Evolutionary conservation across 2,113 vertebrate species (phyloP), one percentile per base, ranked within the genome.

Genomic region (Leucoraja erinaceus): DNA sequence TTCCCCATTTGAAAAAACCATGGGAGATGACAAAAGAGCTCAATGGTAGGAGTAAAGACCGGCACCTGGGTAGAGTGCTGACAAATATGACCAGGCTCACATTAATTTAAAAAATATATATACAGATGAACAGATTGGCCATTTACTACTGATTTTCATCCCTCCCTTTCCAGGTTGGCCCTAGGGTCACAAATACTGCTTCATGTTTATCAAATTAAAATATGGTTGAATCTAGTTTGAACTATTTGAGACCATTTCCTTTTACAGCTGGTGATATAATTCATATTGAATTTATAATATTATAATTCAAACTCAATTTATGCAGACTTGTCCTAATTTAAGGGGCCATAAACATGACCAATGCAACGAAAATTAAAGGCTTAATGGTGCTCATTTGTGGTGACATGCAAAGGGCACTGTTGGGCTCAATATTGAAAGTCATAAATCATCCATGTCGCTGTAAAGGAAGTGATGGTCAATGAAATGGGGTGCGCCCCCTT

Each of bases 221-320:
- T 59, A 86, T 86, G 61, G 28, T 86, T 86, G 11, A 61, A 86
- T 86, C 25, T 86, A 11, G 81, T 86, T 59, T 86, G 81, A 86
- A 61, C 54, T 59, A 56, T n/a, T 61, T 25, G 12, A n/a, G 81
- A 61, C 56, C 28, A 86, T 59, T 56, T 86, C 81, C 81, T 86
- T 86, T 86, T 56, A n/a, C 4, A 59, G 56, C 22, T 86, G 4
- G 54, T 28, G n/a, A 25, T 61, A 84, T 59, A 84, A 25, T 20
- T 61, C 81, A 86, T 59, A 86, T 86, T 47, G 38, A 47, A 47
- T 47, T 47, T 47, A 47, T 47, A 47, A 47, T 47, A 47, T 47
- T 47, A 47, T 47, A 47, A 47, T 47, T 59, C 61, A 25, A 86
- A n/a, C 25, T 61, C 22, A 86, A 59, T 59, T 61, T 86, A 86